Evolutionary conservation across 2,888 invertebrate species (phyloP), one percentile per base, ranked within the genome.

Genomic region (Mellilla xanthometata): DNA sequence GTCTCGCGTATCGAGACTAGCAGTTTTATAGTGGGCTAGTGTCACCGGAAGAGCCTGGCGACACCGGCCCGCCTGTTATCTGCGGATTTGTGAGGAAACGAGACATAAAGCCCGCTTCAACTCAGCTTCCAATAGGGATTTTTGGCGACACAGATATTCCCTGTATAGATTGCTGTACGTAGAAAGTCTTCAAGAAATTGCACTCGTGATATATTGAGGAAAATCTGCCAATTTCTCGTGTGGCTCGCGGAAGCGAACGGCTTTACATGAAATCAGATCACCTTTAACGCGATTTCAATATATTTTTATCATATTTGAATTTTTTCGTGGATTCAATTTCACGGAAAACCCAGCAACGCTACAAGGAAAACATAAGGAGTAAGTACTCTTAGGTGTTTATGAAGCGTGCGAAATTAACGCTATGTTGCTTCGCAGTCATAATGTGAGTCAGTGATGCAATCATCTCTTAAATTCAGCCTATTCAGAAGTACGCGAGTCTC

Each of bases 1-100:
- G 39, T 64, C 57, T 63, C 58, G 54, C 60, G 56, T 60, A 64
- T 61, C 60, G 64, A 65, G 41, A 39, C 39, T 39, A 26, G 39
- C 31, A 46, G 68, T 65, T 70, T 66, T 68, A 59, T 56, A 58
- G 58, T 56, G 49, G 62, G 49, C 62, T 62, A 62, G 59, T 60
- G 59, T 58, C 52, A 50, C 46, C 41, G 45, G 39, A 49, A 52
- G 50, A 52, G 47, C 56, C 52, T n/a, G 63, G 63, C 67, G 62
- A 62, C 64, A 62, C 55, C 45, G 61, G 41, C 52, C 63, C 11
- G 15, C 51, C 63, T 59, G 71, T 68, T 78, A 76, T 75, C 76
- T 74, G 60, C 63, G 72, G 76, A 80, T 81, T 80, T 77, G 70
- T 72, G 67, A 70, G 64, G 62, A 72, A 76, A 76, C 72, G 72